Conservation (phyloP, 2,888 invertebrate species). For the Strigamia transsilvanica region DNA sequence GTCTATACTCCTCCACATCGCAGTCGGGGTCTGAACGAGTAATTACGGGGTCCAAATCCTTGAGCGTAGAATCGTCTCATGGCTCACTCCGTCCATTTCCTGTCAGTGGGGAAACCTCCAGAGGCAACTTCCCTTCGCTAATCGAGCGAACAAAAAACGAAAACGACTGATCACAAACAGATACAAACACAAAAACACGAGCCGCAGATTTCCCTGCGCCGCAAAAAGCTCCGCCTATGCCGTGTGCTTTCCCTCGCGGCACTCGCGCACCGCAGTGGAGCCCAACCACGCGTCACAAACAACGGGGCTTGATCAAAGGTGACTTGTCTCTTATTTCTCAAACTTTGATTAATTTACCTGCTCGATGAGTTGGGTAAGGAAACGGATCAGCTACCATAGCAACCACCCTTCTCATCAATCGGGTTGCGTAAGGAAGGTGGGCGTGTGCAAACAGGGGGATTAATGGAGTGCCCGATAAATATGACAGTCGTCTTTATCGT, state of each 20-base stretch:
- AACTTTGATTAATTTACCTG: conserved; percentile 48
- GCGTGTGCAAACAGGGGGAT: conserved; percentile 44
- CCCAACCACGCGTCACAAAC: conserved; percentile 43
- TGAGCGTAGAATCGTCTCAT: conserved; percentile 44
- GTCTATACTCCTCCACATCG: conserved; percentile 35
- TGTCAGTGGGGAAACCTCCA: conserved; percentile 49
- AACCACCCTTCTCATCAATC: conserved; percentile 6
- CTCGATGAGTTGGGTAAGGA: conserved; percentile 39
- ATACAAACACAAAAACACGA: conserved; percentile 47
- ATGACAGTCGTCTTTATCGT: conserved; percentile 49
- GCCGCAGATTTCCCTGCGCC: conserved; percentile 8
- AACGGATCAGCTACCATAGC: conserved; percentile 27
- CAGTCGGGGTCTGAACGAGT: conserved; percentile 37
- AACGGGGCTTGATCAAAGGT: conserved; percentile 37
- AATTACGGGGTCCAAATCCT: conserved; percentile 47
- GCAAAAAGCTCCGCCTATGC: conserved; percentile 24
- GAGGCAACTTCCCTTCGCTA: conserved; percentile 48
- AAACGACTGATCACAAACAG: conserved; percentile 45
- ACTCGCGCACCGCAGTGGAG: neutral
- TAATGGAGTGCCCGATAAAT: conserved; percentile 48
- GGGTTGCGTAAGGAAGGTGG: conserved; percentile 28
- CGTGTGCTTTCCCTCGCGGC: conserved; percentile 1
- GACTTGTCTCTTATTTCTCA: conserved; percentile 49
- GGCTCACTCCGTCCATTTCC: conserved; percentile 47
- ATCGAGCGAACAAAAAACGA: conserved; percentile 46